Evolutionary conservation across 1,140 invertebrate genomes (phyloP).

Genomic region (Spodoptera frugiperda): DNA sequence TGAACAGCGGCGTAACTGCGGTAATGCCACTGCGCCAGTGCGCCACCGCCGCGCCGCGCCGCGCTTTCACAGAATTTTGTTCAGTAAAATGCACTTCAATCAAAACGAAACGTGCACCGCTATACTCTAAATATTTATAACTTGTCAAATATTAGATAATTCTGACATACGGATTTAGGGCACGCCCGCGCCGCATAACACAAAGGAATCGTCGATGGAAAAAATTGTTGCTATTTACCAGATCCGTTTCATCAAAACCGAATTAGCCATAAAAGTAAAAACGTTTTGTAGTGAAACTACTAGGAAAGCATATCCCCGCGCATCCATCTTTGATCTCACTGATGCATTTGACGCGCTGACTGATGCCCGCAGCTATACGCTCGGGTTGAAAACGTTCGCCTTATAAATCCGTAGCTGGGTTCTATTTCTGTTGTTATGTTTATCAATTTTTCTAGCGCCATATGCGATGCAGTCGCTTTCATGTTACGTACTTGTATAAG

Average conservation of each 20-base stretch:
- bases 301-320: conserved; percentile 35
- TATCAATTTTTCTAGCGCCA: conserved; percentile 52
- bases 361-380: conserved; percentile 44
- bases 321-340: conserved; percentile 53
- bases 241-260: conserved; percentile 21
- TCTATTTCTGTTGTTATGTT: conserved; percentile 51
- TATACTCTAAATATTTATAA: neutral
- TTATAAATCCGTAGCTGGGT: conserved; percentile 45
- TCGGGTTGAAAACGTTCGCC: conserved; percentile 38
- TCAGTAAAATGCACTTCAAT: neutral
- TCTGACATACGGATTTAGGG: no score
- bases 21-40: neutral
- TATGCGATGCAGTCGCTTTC: conserved; percentile 46
- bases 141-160: neutral
- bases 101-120: neutral
- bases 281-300: conserved; percentile 37
- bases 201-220: neutral
- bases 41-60: conserved; percentile 2
- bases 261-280: conserved; percentile 45
- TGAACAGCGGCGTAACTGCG: conserved; percentile 43
- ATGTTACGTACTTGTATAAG: conserved; percentile 47
- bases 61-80: conserved; percentile 5
- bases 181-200: no score
- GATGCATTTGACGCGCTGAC: conserved; percentile 54
- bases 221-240: neutral